Base-by-base conservation (phyloP, 2,113 vertebrate genomes). In the Channa maculata region DNA sequence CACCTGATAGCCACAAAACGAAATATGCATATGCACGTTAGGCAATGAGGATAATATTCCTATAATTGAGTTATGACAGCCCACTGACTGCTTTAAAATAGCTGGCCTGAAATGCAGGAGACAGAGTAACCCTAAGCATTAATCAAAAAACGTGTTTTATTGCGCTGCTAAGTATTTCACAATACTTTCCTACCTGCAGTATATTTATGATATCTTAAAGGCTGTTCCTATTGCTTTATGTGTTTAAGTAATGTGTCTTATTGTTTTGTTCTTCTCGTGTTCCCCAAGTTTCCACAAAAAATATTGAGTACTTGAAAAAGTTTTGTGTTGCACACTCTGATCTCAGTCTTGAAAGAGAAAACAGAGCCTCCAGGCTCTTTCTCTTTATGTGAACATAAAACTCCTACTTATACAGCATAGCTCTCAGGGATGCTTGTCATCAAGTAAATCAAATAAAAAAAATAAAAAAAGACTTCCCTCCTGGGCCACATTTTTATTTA, bases 381-480 rank as follows among this genome's bases (percentile, higher is more conserved):
- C 14, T 24, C 41, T 61, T 52, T 68, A 24, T 72, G 33, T 50
- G 37, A 55, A 41, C 38, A 49, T 53, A 64, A 74, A 64, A 66
- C 69, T 50, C 38, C 13, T 8, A 5, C 67, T 43, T n/a, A 6
- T 57, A 12, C 34, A 69, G 57, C 55, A 43, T 34, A 38, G 52
- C 57, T 65, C 13, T 75, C 62, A 72, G 77, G 43, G 74, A 80
- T 70, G 46, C 53, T 65, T 12, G 49, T 67, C 51, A 66, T 48
- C 8, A 41, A 54, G 66, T 33, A 64, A 5, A 58, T 33, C 24
- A 46, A 44, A 49, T 24, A 24, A 24, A 24, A 24, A 24, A 24
- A 1, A n/a, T n/a, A n/a, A 49, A 8, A 54, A 61, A 68, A 11
- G 8, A 45, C 67, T 65, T 65, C 8, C 48, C 24, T 38, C 48